Conservation (phyloP, 2,888 invertebrate species). For the Acleris cristana region DNA sequence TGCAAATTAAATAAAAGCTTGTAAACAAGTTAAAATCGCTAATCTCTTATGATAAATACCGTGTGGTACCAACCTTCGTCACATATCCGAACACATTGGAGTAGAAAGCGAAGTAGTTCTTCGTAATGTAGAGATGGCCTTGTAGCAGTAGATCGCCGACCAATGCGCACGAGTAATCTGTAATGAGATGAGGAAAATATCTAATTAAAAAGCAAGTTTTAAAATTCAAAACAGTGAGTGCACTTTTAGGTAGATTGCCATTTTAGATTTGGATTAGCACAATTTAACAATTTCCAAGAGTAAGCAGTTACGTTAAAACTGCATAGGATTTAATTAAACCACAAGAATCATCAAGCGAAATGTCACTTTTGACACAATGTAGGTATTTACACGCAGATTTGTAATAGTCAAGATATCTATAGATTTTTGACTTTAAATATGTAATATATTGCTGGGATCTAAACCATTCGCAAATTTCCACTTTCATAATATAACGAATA, state of each 20-base stretch:
- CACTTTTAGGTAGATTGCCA: too few relatives aligned
- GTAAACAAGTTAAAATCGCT: background rate
- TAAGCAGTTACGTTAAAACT: too few relatives aligned
- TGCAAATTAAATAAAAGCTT: too few relatives aligned
- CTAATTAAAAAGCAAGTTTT: slow-evolving; percentile 36
- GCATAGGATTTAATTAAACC: too few relatives aligned
- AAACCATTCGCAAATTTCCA: too few relatives aligned
- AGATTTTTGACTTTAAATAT: too few relatives aligned
- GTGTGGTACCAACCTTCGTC: slow-evolving; percentile 88
- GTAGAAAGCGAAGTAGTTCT: slow-evolving; percentile 97
- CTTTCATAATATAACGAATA: too few relatives aligned
- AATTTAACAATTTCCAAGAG: too few relatives aligned
- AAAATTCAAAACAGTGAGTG: background rate
- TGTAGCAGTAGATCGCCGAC: slow-evolving; percentile 96
- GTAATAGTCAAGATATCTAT: background rate
- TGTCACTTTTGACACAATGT: too few relatives aligned
- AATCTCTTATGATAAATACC: background rate
- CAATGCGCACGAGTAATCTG: slow-evolving; percentile 96
- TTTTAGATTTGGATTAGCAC: too few relatives aligned
- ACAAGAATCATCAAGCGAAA: too few relatives aligned
- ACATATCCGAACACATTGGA: slow-evolving; percentile 98
- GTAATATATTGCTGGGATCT: too few relatives aligned
- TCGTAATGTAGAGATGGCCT: slow-evolving; percentile 96
- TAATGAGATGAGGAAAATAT: slow-evolving; percentile 52
- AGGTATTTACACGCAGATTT: background rate